Conservation (phyloP, 2,888 invertebrate species). For the Leucophenga montana region DNA sequence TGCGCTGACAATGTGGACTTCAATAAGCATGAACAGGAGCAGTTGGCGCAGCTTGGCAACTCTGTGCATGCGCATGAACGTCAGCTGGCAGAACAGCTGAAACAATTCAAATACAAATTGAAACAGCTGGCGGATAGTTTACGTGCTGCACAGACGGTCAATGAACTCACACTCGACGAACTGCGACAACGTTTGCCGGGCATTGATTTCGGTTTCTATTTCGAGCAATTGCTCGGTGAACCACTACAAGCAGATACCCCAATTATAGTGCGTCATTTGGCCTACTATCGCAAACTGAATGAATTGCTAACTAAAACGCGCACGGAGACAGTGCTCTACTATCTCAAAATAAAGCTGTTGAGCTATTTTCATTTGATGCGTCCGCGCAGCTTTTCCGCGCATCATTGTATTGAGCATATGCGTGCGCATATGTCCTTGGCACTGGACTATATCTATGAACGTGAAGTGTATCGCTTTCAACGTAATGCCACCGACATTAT, state of each 20-base stretch:
- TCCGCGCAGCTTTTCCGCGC: slow-evolving; percentile 26
- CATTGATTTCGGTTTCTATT: slow-evolving; percentile 37
- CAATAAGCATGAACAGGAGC: slow-evolving; percentile 26
- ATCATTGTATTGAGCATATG: slow-evolving; percentile 29
- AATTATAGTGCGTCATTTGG: slow-evolving; percentile 41
- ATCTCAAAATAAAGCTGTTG: slow-evolving; percentile 43
- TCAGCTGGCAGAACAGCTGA: slow-evolving; percentile 29
- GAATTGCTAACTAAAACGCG: slow-evolving; percentile 39
- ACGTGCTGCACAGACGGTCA: background rate
- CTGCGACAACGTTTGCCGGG: slow-evolving; percentile 33
- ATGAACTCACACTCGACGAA: slow-evolving; percentile 41
- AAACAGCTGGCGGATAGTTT: background rate
- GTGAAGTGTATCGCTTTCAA: slow-evolving; percentile 36
- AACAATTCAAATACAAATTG: slow-evolving; percentile 29
- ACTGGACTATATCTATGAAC: slow-evolving; percentile 38
- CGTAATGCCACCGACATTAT: slow-evolving; percentile 35
- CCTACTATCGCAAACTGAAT: slow-evolving; percentile 37
- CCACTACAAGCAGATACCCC: slow-evolving; percentile 26
- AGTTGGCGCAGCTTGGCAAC: slow-evolving; percentile 28
- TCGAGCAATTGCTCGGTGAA: slow-evolving; percentile 23
- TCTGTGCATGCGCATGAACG: slow-evolving; percentile 21
- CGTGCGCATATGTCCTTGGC: slow-evolving; percentile 46
- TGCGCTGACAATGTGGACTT: slow-evolving; percentile 33
- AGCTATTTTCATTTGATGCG: slow-evolving; percentile 39
- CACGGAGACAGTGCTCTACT: slow-evolving; percentile 30